Conservation (phyloP, 1,140 invertebrate species). For the Heterodera schachtii region DNA sequence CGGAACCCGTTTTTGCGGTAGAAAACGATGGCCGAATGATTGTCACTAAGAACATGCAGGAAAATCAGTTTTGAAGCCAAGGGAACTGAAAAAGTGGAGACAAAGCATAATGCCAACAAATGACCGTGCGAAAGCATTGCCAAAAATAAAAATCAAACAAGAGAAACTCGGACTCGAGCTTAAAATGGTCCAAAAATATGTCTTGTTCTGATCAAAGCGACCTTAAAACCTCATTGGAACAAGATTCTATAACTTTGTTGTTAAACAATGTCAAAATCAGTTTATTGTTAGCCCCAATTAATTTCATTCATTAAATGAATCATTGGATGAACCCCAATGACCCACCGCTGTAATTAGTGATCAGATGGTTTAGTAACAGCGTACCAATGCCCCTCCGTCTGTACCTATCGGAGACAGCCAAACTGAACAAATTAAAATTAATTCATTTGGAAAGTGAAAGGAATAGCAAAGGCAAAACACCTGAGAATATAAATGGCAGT, state of each 20-base stretch:
- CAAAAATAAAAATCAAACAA: background rate
- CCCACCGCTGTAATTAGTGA: background rate
- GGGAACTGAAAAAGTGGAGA: background rate
- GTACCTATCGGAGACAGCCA: constrained; percentile 7
- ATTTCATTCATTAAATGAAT: no score
- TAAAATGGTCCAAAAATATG: no score
- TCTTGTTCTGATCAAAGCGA: no score
- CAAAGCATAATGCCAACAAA: no score
- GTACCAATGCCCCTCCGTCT: constrained; percentile 23
- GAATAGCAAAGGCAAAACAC: background rate
- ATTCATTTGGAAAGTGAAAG: background rate
- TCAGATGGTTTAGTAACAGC: constrained; percentile 21
- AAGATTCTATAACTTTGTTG: no score
- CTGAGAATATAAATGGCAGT: constrained; percentile 27
- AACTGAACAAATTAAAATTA: constrained; percentile 1
- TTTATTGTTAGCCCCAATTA: no score
- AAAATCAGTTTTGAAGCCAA: constrained; percentile 9
- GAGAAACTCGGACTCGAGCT: background rate
- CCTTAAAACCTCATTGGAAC: no score
- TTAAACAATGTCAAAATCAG: no score
- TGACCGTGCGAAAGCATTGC: background rate
- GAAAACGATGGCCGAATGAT: constrained; percentile 23
- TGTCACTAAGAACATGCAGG: constrained; percentile 24
- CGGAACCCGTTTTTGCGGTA: constrained; percentile 31
- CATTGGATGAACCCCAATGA: no score